phyloP scores from a whole-genome alignment of 2,113 vertebrate genomes.

The Enhydra lutris region DNA sequence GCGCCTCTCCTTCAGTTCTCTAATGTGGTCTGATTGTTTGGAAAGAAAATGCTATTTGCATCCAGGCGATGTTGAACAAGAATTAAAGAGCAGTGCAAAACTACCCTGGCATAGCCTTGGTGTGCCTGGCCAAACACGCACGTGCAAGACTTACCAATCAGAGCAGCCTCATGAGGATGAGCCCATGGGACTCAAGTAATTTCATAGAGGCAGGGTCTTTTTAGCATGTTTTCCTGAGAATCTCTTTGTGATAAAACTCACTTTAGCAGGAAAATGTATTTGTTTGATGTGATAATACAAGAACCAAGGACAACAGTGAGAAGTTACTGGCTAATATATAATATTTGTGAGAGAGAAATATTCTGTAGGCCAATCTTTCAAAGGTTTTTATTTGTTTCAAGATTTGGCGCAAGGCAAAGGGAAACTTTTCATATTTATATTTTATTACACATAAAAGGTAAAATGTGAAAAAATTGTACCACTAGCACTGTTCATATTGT shows the following conservation, averaged over 20 bases:
- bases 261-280: neutral
- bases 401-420: neutral
- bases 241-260: neutral
- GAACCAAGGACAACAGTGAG: neutral
- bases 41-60: neutral
- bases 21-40: neutral
- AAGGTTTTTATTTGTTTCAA: slow-evolving; percentile 1
- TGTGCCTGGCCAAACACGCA: rapidly evolving
- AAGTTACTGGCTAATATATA: neutral
- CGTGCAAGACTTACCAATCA: neutral
- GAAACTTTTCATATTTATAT: neutral
- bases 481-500: neutral
- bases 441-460: neutral
- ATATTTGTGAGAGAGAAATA: slow-evolving; percentile 8
- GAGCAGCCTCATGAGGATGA: rapidly evolving
- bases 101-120: neutral
- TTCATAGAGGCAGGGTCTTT: neutral
- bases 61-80: neutral
- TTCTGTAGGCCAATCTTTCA: neutral
- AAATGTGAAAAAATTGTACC: neutral
- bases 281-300: slow-evolving; percentile 14
- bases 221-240: neutral
- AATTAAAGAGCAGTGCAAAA: neutral
- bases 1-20: neutral
- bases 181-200: neutral